A percentile compares a stretch with the other conserved stretches of the same genome.
Conservation (phyloP, 2,888 invertebrate species). For the Seladonia tumulorum region DNA sequence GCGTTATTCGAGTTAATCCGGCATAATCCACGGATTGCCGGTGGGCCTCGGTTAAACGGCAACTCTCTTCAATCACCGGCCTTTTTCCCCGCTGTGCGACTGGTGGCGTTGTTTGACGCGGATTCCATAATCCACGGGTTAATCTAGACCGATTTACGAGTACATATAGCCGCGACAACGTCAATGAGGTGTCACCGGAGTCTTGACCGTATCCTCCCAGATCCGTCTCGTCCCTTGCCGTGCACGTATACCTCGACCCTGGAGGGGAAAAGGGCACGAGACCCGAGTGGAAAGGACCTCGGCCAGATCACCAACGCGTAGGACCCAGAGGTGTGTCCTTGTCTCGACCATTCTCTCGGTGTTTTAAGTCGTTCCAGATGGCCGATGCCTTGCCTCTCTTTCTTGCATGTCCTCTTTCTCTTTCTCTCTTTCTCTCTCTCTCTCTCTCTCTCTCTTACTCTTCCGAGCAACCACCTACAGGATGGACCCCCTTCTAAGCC, state of each 20-base stretch:
- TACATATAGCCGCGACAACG: conserved; percentile 27
- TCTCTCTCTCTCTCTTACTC: background rate
- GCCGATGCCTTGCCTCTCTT: conserved; percentile 26
- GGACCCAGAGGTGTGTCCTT: conserved; percentile 18
- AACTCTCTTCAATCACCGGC: conserved; percentile 37
- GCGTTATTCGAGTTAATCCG: conserved; percentile 68
- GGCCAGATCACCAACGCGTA: conserved; percentile 5
- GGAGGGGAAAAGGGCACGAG: conserved; percentile 42
- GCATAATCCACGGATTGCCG: conserved; percentile 65
- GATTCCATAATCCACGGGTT: conserved; percentile 64
- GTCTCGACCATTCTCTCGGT: conserved; percentile 45
- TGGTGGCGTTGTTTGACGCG: conserved; percentile 74
- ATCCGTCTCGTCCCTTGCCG: conserved; percentile 36
- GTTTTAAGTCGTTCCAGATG: conserved; percentile 82
- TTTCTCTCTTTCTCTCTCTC: background rate
- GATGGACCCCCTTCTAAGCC: conserved; percentile 65
- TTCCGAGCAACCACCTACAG: conserved; percentile 32
- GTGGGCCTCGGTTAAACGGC: conserved; percentile 42
- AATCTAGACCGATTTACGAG: conserved; percentile 62
- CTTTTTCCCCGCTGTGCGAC: conserved; percentile 56
- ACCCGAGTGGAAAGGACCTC: conserved; percentile 12
- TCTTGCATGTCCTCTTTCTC: background rate
- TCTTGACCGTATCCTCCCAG: conserved; percentile 19
- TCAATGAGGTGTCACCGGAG: conserved; percentile 1
- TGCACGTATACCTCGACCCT: conserved; percentile 36